Evolutionary conservation across 2,888 invertebrate genomes (phyloP), one percentile per base, ranked within the genome.

Genomic region (Prionchulus punctatus): DNA sequence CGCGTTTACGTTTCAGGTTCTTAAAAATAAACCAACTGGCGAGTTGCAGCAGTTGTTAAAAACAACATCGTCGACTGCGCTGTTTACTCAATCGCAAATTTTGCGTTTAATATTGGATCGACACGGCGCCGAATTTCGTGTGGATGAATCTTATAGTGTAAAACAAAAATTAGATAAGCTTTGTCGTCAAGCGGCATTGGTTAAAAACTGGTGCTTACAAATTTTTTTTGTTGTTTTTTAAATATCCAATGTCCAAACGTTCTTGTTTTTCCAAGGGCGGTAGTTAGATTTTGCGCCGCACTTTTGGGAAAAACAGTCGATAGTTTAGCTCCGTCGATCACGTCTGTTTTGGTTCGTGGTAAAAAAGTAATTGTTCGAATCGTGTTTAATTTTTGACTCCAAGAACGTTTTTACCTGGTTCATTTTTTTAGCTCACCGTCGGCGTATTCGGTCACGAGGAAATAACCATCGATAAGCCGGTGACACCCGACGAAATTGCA

Each of bases 271-370:
- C 28, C 3, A 21, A 54, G 54, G 54, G 2, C 21, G n/a, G 48
- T 54, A 3, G 54, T 98, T 49, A 81, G 98, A 55, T 88, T 90
- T 73, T 91, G 92, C 68, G 90, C 91, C 61, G 90, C 90, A 65
- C 78, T 94, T 56, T 78, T 98, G 58, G 82, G 82, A 72, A 94
- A 96, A 73, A 85, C 89, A 56, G 94, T 96, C 12, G 96, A 98
- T 76, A 91, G 91, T 61, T 87, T 98, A 67, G 92, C 92, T 73
- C 98, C 98, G 2, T 92, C 91, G 70, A 91, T 98, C 66, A 98
- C 98, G 45, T 88, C 90, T 43, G 87, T 98, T 62, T 79, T 98
- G 51, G 98, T 98, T 45, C 86, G 91, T 73, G 96, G 96, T 60
- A 98, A 96, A 74, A 92, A 94, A 80, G 88, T 87, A 45, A 59